phyloP scores from a whole-genome alignment of 2,113 vertebrate genomes.

The Dipodomys merriami region DNA sequence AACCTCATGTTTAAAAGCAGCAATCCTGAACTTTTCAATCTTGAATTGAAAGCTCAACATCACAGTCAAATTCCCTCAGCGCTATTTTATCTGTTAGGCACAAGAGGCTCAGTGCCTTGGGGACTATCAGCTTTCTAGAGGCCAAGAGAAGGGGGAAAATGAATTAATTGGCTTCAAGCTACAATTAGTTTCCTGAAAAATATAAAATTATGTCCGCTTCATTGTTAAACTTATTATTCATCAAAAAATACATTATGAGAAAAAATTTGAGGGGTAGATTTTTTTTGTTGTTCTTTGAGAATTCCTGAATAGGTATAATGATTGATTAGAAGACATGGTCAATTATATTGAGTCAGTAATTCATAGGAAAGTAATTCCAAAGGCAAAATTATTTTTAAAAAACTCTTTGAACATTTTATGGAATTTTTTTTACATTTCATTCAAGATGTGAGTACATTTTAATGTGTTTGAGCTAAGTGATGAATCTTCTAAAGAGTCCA shows the following conservation, averaged over 20 bases:
- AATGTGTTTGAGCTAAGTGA: conserved; percentile 9
- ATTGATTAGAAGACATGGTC: conserved; percentile 20
- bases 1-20: conserved; percentile 17
- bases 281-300: conserved; percentile 7
- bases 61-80: conserved; percentile 26
- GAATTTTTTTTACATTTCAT: conserved; percentile 39
- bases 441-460: background rate
- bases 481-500: background rate
- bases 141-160: background rate
- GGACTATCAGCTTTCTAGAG: background rate
- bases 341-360: background rate
- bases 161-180: conserved; percentile 11
- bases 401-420: conserved; percentile 21
- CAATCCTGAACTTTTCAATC: background rate
- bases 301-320: background rate
- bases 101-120: background rate
- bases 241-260: conserved; percentile 32
- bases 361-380: conserved; percentile 46
- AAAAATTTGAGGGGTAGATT: conserved; percentile 37
- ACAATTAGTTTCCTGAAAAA: conserved; percentile 48
- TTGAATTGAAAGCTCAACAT: conserved; percentile 40
- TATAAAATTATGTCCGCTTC: conserved; percentile 1
- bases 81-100: background rate
- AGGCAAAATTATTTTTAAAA: conserved; percentile 45
- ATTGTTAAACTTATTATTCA: conserved; percentile 39